Evolutionary conservation across 2,113 vertebrate species (phyloP), one percentile per base, ranked within the genome.

Genomic region (Trematomus loennbergii): DNA sequence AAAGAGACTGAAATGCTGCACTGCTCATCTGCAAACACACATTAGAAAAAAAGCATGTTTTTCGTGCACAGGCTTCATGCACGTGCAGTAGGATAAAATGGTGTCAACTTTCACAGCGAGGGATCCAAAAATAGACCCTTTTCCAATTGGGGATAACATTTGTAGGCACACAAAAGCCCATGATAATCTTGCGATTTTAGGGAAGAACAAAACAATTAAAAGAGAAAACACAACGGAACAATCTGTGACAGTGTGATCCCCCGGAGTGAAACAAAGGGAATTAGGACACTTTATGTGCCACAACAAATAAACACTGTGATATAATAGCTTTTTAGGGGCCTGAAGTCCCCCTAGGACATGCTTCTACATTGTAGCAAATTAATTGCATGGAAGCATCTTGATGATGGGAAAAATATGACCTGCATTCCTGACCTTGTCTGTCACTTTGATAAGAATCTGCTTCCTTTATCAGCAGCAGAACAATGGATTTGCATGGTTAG

Each of bases 181-280:
- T 82, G 92, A 91, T 93, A 92, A 93, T 94, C 91, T 91, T 91
- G 92, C 90, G 90, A 85, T 93, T 94, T 92, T 78, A 88, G 81
- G 80, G 83, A 79, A 82, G 87, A 91, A 87, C 78, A 89, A 92
- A 92, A 93, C 89, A 91, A 92, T 92, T 91, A 91, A 91, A 90
- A 75, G 45, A 68, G 79, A 91, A 89, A 91, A 86, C 88, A 84
- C 71, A 76, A 79, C 33, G 81, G 84, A 82, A 69, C 88, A 75
- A 66, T 78, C 84, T 75, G 77, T 85, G 86, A 68, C 81, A 79
- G 67, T 73, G 81, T 83, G 67, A 87, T 78, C 71, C 71, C 78
- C 79, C 75, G 1, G 59, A 86, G 86, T 43, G 82, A 83, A 75
- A 93, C 90, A 90, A 90, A 89, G 76, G 82, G 86, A 88, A 87